These are phyloP conservation scores for Tringa solitaria DNA, from an alignment of 2,113 vertebrate species.

Conservation along the genomic window DNA sequence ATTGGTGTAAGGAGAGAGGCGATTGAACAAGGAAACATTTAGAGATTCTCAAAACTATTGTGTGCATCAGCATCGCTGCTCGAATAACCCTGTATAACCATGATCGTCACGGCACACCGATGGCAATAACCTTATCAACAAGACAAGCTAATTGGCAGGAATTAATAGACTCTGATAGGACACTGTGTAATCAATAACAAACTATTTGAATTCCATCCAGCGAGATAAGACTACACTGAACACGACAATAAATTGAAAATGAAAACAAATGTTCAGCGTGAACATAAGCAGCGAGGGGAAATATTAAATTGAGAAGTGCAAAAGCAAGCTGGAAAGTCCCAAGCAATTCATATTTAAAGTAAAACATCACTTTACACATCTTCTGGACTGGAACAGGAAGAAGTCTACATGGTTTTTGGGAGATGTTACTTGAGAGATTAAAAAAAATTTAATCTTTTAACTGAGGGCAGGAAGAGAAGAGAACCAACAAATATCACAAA, in stretches of 20 bases:
- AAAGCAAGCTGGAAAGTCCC: constrained; percentile 1
- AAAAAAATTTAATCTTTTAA: neutral
- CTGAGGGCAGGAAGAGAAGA: neutral
- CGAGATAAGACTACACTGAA: neutral
- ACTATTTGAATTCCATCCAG: neutral
- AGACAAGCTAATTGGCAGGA: constrained; percentile 3
- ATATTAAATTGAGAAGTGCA: neutral
- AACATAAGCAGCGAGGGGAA: neutral
- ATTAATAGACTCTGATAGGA: neutral
- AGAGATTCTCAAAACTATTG: neutral
- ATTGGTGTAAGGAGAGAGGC: neutral
- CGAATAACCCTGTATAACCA: neutral
- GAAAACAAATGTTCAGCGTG: constrained; percentile 15
- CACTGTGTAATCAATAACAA: neutral
- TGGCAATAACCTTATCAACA: neutral
- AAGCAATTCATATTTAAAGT: neutral
- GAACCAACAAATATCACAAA: neutral
- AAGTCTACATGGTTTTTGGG: neutral
- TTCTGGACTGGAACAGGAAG: neutral
- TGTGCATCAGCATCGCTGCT: neutral
- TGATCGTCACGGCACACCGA: neutral
- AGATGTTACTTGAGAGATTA: neutral
- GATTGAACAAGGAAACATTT: neutral
- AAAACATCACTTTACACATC: neutral
- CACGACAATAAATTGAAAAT: neutral